These are phyloP conservation scores for Bergia sp. DNA, from an alignment of 92 coral and sea anemone genomes.

Conservation along the genomic window DNA sequence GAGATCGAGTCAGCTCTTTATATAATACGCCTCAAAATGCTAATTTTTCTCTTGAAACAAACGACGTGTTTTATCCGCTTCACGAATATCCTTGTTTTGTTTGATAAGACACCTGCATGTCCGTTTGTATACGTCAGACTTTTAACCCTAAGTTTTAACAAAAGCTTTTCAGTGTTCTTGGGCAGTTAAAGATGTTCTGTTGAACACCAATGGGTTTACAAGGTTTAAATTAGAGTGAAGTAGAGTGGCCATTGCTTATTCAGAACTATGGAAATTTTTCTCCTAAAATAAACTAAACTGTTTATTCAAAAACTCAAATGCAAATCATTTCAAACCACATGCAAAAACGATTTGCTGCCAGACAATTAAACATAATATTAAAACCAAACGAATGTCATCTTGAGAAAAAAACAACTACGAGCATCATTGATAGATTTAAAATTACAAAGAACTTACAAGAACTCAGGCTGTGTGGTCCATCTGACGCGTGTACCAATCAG, in stretches of 20 bases:
- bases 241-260: not conserved
- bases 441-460: not conserved
- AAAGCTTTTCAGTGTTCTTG: not conserved
- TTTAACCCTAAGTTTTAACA: not conserved
- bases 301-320: constrained; percentile 18
- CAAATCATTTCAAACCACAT: constrained; percentile 5
- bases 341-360: constrained; percentile 6
- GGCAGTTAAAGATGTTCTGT: not conserved
- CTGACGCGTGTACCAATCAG: not conserved
- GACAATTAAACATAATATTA: not conserved
- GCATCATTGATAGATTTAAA: not conserved
- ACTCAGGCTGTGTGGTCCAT: not conserved
- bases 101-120: constrained; percentile 22
- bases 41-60: not conserved
- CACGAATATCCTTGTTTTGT: not conserved
- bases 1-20: not conserved
- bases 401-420: not conserved
- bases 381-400: not conserved
- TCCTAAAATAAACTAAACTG: not conserved
- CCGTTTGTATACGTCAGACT: not conserved
- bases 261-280: not conserved
- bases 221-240: not conserved
- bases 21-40: constrained; percentile 21
- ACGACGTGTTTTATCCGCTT: not conserved
- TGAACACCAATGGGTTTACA: not conserved